Percentiles rank a stretch among this genome's conserved stretches.
Evolutionary conservation across 2,113 vertebrate species (phyloP).

Genomic region (Lophura nycthemera): DNA sequence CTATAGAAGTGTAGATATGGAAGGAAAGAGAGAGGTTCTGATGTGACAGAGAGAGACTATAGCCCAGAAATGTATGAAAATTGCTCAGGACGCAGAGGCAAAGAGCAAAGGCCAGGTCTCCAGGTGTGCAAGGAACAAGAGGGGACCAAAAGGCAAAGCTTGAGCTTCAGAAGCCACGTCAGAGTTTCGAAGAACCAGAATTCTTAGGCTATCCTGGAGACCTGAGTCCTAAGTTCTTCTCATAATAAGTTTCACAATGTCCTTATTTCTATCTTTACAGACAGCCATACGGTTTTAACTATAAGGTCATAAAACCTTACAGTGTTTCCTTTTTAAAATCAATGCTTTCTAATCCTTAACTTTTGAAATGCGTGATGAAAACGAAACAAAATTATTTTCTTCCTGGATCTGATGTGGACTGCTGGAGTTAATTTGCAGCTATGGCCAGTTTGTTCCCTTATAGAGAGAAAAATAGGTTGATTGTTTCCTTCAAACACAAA

Average conservation of each 20-base stretch:
- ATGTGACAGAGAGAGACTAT: neutral
- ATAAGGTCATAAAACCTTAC: neutral
- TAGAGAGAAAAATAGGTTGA: neutral
- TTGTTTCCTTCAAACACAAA: neutral
- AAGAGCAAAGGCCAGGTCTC: neutral
- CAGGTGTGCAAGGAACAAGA: conserved; percentile 6
- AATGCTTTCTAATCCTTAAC: neutral
- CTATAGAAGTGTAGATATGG: neutral
- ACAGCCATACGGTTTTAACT: neutral
- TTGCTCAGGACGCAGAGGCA: neutral
- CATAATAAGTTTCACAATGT: neutral
- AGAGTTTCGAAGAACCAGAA: neutral
- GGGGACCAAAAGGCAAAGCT: neutral
- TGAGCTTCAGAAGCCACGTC: neutral
- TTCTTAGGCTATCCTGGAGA: neutral
- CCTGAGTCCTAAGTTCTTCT: neutral
- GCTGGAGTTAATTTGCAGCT: neutral
- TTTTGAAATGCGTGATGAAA: neutral
- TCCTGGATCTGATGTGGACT: neutral
- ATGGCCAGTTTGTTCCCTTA: neutral
- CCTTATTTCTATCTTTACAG: neutral
- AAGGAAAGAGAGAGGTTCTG: neutral
- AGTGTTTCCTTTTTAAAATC: neutral
- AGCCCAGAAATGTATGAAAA: neutral
- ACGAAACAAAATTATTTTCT: neutral